Evolutionary conservation across 64 coral and sea anemone species (phyloP).

Genomic region (Acropora tenuis): DNA sequence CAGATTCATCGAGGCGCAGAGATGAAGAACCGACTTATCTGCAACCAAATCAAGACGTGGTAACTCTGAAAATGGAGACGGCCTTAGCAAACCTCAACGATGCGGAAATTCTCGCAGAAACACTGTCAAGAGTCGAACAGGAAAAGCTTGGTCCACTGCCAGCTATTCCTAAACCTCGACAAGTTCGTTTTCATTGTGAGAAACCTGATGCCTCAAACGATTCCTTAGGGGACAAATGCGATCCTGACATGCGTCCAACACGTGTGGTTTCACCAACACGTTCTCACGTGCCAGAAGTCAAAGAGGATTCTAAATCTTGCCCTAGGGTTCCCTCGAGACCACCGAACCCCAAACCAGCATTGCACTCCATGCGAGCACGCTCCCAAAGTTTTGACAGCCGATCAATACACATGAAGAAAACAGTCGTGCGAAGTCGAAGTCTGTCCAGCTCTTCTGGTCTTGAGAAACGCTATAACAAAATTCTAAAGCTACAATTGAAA

Average conservation of each 20-base stretch:
- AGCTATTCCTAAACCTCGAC: slow-evolving; percentile 72
- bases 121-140: slow-evolving; percentile 90
- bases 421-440: slow-evolving; percentile 45
- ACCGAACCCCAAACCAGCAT: slow-evolving; percentile 63
- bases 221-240: slow-evolving; percentile 14
- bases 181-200: slow-evolving; percentile 79
- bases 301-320: neutral
- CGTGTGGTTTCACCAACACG: slow-evolving; percentile 76
- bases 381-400: slow-evolving; percentile 48
- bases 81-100: slow-evolving; percentile 87
- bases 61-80: slow-evolving; percentile 86
- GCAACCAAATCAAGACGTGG: slow-evolving; percentile 64
- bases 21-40: slow-evolving; percentile 78
- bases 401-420: neutral
- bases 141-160: slow-evolving; percentile 88
- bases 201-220: slow-evolving; percentile 2
- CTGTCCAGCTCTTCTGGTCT: slow-evolving; percentile 39
- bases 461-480: slow-evolving; percentile 75
- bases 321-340: slow-evolving; percentile 81
- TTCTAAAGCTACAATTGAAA: slow-evolving; percentile 74
- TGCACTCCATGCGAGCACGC: slow-evolving; percentile 11
- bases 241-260: slow-evolving; percentile 53
- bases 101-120: slow-evolving; percentile 86
- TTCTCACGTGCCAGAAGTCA: slow-evolving; percentile 52
- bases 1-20: neutral